Evolutionary conservation across 1,140 invertebrate genomes (phyloP).

Genomic region (Zaprionus tsacasi): DNA sequence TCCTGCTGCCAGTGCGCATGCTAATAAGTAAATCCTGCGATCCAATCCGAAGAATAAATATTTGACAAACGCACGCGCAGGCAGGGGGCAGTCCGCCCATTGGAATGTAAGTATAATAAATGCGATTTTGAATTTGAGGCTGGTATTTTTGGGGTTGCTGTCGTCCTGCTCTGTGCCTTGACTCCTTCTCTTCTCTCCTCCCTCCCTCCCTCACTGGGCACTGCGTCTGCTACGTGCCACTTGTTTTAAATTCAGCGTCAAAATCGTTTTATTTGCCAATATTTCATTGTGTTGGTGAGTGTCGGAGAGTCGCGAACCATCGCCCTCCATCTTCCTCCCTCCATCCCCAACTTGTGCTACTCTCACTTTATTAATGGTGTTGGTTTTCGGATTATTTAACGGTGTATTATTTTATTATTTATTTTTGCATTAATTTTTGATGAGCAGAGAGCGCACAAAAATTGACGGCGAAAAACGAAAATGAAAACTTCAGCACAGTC

Average conservation of each 20-base stretch:
- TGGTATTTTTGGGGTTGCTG: slow-evolving; percentile 35
- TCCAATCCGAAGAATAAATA: slow-evolving; percentile 83
- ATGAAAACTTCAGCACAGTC: slow-evolving; percentile 39
- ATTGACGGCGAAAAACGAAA: slow-evolving; percentile 26
- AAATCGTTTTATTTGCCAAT: slow-evolving; percentile 84
- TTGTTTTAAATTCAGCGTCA: slow-evolving; percentile 84
- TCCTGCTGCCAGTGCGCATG: slow-evolving; percentile 67
- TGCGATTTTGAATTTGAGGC: slow-evolving; percentile 79
- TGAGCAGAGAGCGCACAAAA: slow-evolving; percentile 44
- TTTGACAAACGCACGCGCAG: slow-evolving; percentile 75
- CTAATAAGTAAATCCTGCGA: slow-evolving; percentile 83
- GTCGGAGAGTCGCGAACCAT: slow-evolving; percentile 22
- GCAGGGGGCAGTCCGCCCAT: slow-evolving; percentile 22
- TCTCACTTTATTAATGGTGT: slow-evolving; percentile 82
- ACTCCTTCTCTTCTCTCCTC: background rate
- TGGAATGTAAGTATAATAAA: slow-evolving; percentile 81
- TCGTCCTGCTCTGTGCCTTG: slow-evolving; percentile 13
- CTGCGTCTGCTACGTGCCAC: slow-evolving; percentile 66
- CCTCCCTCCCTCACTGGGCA: background rate
- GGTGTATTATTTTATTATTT: slow-evolving; percentile 84
- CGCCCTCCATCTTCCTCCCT: background rate
- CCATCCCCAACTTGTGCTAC: slow-evolving; percentile 28
- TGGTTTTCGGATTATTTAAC: slow-evolving; percentile 84
- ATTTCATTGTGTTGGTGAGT: slow-evolving; percentile 78
- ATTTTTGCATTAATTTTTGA: slow-evolving; percentile 84